Conservation (phyloP, 2,888 invertebrate species). For the Epistrophe eligans region DNA sequence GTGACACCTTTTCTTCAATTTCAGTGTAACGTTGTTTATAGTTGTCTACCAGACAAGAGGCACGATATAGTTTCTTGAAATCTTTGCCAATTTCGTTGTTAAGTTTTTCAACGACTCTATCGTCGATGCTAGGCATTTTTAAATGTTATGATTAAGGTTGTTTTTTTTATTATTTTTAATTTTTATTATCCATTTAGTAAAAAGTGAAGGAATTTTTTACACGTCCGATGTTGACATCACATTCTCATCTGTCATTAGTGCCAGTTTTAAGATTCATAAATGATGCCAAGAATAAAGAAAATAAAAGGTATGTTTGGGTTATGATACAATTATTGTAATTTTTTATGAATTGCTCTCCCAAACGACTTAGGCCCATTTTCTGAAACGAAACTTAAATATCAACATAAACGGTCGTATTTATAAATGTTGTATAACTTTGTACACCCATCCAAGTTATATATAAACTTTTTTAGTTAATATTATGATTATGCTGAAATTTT, state of each 20-base stretch:
- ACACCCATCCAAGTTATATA: too few species aligned
- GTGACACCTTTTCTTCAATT: constrained; percentile 79
- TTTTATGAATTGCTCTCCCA: too few species aligned
- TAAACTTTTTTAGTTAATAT: too few species aligned
- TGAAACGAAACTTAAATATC: too few species aligned
- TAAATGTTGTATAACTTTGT: too few species aligned
- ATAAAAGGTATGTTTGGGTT: neutral
- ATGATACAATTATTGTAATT: too few species aligned
- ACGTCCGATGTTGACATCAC: constrained; percentile 57
- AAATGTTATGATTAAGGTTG: constrained; percentile 66
- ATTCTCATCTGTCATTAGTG: neutral
- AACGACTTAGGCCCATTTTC: too few species aligned
- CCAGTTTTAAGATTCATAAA: neutral
- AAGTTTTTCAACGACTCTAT: constrained; percentile 84
- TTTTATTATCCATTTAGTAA: constrained; percentile 19
- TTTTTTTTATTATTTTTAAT: neutral
- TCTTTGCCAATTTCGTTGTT: constrained; percentile 86
- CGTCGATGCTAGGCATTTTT: constrained; percentile 79
- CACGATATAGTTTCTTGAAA: constrained; percentile 85
- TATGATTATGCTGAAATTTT: too few species aligned
- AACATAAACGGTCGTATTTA: too few species aligned
- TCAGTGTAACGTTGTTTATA: constrained; percentile 79
- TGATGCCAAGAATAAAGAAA: neutral
- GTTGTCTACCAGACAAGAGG: constrained; percentile 84
- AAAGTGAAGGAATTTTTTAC: constrained; percentile 36